phyloP scores from a whole-genome alignment of 2,888 invertebrate species.

The Tipula helvola region DNA sequence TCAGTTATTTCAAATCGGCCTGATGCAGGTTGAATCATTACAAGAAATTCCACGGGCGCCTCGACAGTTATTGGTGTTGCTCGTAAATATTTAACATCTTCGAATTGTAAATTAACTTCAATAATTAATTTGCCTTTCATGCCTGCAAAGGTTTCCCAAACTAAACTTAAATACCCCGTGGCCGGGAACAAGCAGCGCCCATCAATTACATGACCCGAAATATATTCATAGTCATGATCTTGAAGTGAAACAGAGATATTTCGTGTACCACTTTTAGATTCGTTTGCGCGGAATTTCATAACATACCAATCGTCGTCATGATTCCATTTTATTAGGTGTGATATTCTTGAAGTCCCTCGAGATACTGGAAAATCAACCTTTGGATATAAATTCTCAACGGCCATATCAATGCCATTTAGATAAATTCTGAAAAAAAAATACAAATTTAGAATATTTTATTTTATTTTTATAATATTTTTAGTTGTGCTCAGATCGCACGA shows the following conservation, averaged over 20 bases:
- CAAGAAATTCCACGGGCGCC: constrained; percentile 36
- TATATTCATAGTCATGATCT: constrained; percentile 56
- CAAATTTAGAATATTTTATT: too few species aligned
- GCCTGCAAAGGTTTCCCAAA: constrained; percentile 67
- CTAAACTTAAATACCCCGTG: constrained; percentile 66
- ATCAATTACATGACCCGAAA: constrained; percentile 73
- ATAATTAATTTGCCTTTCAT: constrained; percentile 35
- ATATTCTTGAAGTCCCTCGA: constrained; percentile 71
- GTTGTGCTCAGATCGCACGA: too few species aligned
- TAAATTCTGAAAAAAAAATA: too few species aligned
- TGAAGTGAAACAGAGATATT: constrained; percentile 44
- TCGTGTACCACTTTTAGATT: constrained; percentile 53
- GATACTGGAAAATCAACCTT: constrained; percentile 61
- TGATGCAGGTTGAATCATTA: constrained; percentile 47
- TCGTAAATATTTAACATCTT: constrained; percentile 69
- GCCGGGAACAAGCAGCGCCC: constrained; percentile 57
- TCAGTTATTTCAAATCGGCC: constrained; percentile 53
- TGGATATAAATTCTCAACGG: too few species aligned
- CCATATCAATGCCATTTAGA: too few species aligned
- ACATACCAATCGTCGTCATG: constrained; percentile 69
- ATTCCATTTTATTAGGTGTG: constrained; percentile 76
- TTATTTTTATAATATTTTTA: too few species aligned
- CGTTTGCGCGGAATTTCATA: constrained; percentile 52
- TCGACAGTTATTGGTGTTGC: constrained; percentile 68
- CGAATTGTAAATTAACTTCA: constrained; percentile 43